phyloP scores from a whole-genome alignment of 1,140 invertebrate species.

The Rhopalosiphum maidis region DNA sequence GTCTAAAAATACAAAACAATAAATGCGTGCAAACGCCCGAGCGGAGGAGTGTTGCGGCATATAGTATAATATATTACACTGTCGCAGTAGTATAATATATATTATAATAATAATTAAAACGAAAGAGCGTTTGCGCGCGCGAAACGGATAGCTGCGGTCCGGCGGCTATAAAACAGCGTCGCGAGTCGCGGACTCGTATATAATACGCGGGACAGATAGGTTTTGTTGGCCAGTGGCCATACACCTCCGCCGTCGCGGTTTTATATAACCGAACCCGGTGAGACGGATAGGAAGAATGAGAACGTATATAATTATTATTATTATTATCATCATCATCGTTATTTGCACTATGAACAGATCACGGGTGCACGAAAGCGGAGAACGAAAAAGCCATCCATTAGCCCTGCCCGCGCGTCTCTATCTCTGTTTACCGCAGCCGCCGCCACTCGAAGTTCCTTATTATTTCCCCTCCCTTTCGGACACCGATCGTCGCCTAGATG shows the following conservation, averaged over 20 bases:
- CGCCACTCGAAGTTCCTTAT: neutral
- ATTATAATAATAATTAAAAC: slow-evolving; percentile 12
- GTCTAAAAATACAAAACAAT: slow-evolving; percentile 42
- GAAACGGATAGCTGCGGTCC: neutral
- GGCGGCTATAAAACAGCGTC: neutral
- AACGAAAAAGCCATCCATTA: slow-evolving; percentile 16
- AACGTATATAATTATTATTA: neutral
- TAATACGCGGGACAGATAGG: neutral
- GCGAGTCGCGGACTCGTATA: neutral
- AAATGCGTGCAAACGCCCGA: neutral
- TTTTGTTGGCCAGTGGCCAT: slow-evolving; percentile 12
- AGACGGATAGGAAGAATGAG: neutral
- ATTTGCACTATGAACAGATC: neutral
- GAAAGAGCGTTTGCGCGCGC: neutral
- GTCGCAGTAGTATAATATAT: neutral
- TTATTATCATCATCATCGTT: neutral
- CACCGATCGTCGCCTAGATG: neutral
- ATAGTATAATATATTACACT: neutral
- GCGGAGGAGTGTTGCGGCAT: neutral
- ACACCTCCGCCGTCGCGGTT: neutral
- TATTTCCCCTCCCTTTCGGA: neutral
- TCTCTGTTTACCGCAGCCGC: neutral
- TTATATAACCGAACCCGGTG: neutral
- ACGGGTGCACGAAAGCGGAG: neutral
- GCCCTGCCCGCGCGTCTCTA: too few species aligned